Percentiles rank a stretch among this genome's conserved stretches.
These are phyloP conservation scores for Zosterops pallidus DNA, from an alignment of 2,113 vertebrate species.

Conservation along the genomic window DNA sequence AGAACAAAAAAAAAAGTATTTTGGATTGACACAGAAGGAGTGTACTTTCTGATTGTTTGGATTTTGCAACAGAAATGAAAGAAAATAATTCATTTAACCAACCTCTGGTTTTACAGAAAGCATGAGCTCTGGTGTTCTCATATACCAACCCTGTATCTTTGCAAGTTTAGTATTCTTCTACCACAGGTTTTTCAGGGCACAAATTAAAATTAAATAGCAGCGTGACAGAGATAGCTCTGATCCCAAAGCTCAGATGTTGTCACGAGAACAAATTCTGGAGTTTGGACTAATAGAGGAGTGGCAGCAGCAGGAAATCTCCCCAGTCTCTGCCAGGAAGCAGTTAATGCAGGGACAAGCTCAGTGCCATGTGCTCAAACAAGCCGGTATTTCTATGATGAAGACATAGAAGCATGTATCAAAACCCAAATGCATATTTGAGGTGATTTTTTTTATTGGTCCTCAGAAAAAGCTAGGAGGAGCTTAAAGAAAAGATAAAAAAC, in stretches of 20 bases:
- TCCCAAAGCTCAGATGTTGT: not conserved
- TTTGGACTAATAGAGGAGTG: not conserved
- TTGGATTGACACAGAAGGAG: not conserved
- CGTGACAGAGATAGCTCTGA: not conserved
- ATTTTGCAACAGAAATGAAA: not conserved
- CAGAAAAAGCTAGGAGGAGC: conserved; percentile 17
- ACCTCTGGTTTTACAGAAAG: not conserved
- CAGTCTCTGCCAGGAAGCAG: not conserved
- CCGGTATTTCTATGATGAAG: not conserved
- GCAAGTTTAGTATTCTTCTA: not conserved
- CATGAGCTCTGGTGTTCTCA: not conserved
- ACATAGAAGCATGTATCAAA: not conserved
- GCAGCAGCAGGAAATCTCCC: not conserved
- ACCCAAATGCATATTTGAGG: not conserved
- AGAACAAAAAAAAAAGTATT: not conserved
- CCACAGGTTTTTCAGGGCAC: not conserved
- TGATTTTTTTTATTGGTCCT: not conserved
- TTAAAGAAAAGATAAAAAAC: conserved; percentile 5
- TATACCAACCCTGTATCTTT: not conserved
- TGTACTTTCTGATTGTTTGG: not conserved
- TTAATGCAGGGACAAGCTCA: not conserved
- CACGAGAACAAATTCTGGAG: not conserved
- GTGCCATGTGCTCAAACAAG: not conserved
- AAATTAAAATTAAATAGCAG: not conserved
- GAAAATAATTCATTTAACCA: not conserved